These are phyloP conservation scores for Caenorhabditis macrosperma DNA, from an alignment of 2,888 invertebrate genomes.

Conservation along the genomic window DNA sequence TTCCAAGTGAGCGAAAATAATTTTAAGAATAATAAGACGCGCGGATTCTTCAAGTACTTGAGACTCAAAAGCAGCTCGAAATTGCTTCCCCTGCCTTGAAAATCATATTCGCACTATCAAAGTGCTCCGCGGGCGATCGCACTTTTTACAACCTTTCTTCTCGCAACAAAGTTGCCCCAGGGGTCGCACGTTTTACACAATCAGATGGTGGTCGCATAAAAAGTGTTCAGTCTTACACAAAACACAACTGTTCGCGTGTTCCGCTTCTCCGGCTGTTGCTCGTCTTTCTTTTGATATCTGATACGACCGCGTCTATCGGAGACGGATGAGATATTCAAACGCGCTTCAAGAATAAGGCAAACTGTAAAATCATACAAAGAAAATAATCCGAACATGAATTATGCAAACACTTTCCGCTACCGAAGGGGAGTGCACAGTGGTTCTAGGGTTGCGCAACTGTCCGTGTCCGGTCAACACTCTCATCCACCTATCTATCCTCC, in stretches of 20 bases:
- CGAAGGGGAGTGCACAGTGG: neutral
- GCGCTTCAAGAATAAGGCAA: no score
- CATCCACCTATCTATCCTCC: no score
- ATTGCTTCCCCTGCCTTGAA: conserved; percentile 3
- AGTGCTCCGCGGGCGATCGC: neutral
- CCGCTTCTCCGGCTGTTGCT: neutral
- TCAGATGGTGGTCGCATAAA: conserved; percentile 8
- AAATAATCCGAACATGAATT: neutral
- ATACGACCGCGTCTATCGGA: neutral
- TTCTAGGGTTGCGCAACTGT: conserved; percentile 16
- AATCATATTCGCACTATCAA: conserved; percentile 12
- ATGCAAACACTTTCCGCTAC: neutral
- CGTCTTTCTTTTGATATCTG: conserved; percentile 11
- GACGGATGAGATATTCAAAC: no score
- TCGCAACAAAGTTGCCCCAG: no score
- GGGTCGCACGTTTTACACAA: conserved; percentile 23
- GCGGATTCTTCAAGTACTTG: no score
- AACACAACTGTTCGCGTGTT: conserved; percentile 21
- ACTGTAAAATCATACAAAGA: no score
- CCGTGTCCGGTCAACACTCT: conserved; percentile 23
- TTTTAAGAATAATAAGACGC: no score
- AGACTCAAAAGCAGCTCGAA: no score
- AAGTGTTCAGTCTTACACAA: neutral
- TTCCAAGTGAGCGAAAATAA: no score
- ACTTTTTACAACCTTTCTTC: conserved; percentile 4